Percentiles rank a stretch among this genome's conserved stretches.
phyloP scores from a whole-genome alignment of 2,113 vertebrate species.

The Okapia johnstoni region DNA sequence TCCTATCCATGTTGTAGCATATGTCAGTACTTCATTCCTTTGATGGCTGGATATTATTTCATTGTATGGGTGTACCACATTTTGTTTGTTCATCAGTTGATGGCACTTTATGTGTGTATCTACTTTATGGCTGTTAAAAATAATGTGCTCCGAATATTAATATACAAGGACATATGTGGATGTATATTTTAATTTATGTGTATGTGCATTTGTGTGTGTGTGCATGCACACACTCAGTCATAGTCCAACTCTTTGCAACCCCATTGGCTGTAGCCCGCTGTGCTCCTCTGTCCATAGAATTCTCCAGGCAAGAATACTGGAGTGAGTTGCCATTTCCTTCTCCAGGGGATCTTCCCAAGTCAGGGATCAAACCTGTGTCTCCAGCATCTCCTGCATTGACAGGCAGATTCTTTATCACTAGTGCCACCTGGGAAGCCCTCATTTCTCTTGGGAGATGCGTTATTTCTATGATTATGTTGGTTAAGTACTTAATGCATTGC shows the following conservation, averaged over 20 bases:
- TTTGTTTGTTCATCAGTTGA: neutral
- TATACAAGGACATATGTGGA: neutral
- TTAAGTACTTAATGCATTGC: neutral
- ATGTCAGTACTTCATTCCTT: neutral
- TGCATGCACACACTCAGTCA: neutral
- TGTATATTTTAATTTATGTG: neutral
- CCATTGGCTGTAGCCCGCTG: neutral
- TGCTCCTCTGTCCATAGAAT: neutral
- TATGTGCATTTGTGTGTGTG: neutral
- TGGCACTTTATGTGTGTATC: neutral
- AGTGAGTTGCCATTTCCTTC: neutral
- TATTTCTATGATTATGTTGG: conserved; percentile 1
- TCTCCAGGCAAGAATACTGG: neutral
- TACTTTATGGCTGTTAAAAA: neutral
- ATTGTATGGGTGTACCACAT: neutral
- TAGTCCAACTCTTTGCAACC: neutral
- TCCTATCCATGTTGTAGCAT: neutral
- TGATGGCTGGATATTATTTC: neutral
- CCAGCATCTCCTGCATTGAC: neutral
- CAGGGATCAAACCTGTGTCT: neutral
- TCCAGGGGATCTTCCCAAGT: neutral
- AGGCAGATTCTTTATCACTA: neutral
- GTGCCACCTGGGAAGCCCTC: neutral
- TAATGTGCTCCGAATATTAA: neutral
- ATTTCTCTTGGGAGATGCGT: neutral